Evolutionary conservation across 2,113 vertebrate genomes (phyloP), one percentile per base, ranked within the genome.

Genomic region (Cepphus grylle): DNA sequence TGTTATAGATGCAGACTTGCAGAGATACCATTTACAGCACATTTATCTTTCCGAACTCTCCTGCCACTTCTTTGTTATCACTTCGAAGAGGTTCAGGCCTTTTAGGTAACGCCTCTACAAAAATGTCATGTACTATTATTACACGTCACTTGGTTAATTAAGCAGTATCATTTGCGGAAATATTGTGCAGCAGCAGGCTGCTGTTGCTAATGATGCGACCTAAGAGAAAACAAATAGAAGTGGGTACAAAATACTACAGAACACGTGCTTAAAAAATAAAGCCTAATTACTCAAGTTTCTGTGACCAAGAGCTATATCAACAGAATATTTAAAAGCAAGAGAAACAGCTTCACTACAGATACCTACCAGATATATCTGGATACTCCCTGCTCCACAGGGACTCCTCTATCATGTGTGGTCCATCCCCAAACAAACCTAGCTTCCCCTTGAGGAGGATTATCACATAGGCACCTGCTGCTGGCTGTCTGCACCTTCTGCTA

Each of bases 121-220:
- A 86, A 94, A 55, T 47, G 53, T 61, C 85, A 73, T 40, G 19
- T 17, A 86, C 40, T 62, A 78, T 83, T 73, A 92, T 38, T 81
- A 83, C 82, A 76, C 30, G 83, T 92, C 76, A 83, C 63, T 88
- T 78, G 63, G 67, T 74, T 96, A 96, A 96, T 95, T 92, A 95
- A 81, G 88, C 73, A 84, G 63, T 58, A 86, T 92, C 36, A 82
- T 91, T 88, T 88, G 67, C 1, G 0, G 81, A 96, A 96, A 72
- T 81, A 81, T 14, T 42, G 36, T 38, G 36, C 52, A 80, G 88
- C 71, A 67, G 71, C 81, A 30, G 30, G 42, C 66, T 90, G 56
- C 52, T 77, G 42, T 29, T 81, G 70, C 65, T 88, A 87, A 85
- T 43, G 59, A 82, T 74, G 42, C 0, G 2, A 77, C 42, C 61